Percentiles rank a stretch among this genome's conserved stretches.
Conservation (phyloP, 1,140 invertebrate species). For the Rhyzopertha dominica region DNA sequence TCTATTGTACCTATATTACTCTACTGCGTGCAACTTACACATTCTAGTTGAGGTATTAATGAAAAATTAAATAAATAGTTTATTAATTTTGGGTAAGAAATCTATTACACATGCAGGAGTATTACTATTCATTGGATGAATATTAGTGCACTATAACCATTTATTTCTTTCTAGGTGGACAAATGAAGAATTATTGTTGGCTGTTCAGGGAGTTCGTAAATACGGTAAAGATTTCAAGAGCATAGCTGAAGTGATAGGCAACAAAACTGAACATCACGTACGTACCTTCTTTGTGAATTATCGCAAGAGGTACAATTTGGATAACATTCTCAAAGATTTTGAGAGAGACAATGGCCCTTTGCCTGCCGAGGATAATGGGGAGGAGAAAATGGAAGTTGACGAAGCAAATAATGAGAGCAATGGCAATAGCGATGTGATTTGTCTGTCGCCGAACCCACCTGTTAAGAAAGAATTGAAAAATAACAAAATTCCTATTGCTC, state of each 20-base stretch:
- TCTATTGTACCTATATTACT: no score
- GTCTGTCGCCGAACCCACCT: slow-evolving; percentile 36
- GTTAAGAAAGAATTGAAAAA: slow-evolving; percentile 40
- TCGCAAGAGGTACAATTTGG: slow-evolving; percentile 83
- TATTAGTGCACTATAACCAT: slow-evolving; percentile 45
- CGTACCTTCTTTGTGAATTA: slow-evolving; percentile 89
- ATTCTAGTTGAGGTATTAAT: no score
- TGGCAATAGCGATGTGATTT: slow-evolving; percentile 42
- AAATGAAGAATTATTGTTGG: slow-evolving; percentile 85
- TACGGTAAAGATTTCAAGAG: slow-evolving; percentile 95
- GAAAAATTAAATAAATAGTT: no score
- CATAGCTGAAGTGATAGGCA: slow-evolving; percentile 91
- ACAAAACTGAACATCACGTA: slow-evolving; percentile 90
- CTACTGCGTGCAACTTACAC: no score
- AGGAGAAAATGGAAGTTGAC: slow-evolving; percentile 35
- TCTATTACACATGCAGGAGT: neutral
- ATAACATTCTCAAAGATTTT: slow-evolving; percentile 83
- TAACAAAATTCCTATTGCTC: slow-evolving; percentile 28
- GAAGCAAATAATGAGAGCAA: no score
- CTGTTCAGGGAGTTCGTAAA: slow-evolving; percentile 87
- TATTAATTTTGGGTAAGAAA: no score
- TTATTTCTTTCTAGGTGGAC: slow-evolving; percentile 88
- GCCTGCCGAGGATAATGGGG: slow-evolving; percentile 24
- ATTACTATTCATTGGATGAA: slow-evolving; percentile 1
- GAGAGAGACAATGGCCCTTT: slow-evolving; percentile 67